Evolutionary conservation across 1,140 invertebrate species (phyloP).

Genomic region (Venustaconcha ellipsiformis): DNA sequence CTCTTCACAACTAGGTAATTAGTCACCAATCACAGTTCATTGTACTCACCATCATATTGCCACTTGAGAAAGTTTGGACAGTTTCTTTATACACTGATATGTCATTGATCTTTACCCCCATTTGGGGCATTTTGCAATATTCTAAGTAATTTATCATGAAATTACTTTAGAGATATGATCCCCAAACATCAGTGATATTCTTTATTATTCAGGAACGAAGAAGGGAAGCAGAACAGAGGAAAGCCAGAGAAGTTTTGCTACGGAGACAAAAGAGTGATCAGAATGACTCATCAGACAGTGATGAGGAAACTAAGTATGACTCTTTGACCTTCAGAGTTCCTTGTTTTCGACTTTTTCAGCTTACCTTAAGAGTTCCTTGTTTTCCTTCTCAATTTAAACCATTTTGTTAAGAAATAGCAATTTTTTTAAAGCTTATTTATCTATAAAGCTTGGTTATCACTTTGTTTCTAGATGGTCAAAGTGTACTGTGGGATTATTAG

Average conservation of each 20-base stretch:
- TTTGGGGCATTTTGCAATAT: no score
- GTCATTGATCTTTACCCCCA: no score
- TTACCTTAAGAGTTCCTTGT: conserved; percentile 2
- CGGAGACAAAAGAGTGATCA: conserved; percentile 53
- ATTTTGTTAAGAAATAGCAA: background rate
- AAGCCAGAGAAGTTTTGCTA: conserved; percentile 74
- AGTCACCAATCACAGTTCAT: no score
- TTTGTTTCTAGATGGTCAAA: no score
- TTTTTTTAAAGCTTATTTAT: background rate
- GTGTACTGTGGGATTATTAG: no score
- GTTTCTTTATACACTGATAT: no score
- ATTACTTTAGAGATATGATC: no score
- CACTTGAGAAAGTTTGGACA: no score
- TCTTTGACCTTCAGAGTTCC: background rate
- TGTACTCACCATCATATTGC: no score
- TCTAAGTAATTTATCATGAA: no score
- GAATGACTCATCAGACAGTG: conserved; percentile 50
- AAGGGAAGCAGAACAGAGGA: conserved; percentile 78
- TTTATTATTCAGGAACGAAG: conserved; percentile 74
- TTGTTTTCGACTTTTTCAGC: background rate
- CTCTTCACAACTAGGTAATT: no score
- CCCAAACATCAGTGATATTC: background rate
- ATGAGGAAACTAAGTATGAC: conserved; percentile 61
- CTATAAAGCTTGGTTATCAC: background rate
- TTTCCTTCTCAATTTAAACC: background rate